phyloP scores from a whole-genome alignment of 1,140 invertebrate genomes.

The Wasmannia auropunctata region DNA sequence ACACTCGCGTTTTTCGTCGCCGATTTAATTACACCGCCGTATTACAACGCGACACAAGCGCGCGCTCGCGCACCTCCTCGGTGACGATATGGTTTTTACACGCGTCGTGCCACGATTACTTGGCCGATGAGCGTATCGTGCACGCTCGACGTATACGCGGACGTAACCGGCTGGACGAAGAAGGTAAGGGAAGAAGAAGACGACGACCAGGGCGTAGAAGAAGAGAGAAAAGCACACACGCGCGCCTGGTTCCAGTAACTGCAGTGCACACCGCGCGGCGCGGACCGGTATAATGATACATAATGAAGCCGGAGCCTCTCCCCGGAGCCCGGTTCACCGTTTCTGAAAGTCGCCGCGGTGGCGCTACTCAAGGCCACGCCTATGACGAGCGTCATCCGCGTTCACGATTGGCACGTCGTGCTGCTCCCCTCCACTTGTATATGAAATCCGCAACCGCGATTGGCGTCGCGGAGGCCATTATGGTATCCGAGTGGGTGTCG shows the following conservation, averaged over 20 bases:
- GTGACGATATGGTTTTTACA: conserved; percentile 64
- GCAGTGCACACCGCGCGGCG: conserved; percentile 85
- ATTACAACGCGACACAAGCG: conserved; percentile 33
- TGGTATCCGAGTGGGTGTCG: conserved; percentile 78
- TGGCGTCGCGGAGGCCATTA: conserved; percentile 81
- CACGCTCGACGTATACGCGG: conserved; percentile 47
- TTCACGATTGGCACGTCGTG: conserved; percentile 69
- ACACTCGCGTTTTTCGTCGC: conserved; percentile 58
- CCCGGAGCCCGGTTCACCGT: conserved; percentile 78
- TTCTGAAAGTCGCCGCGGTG: conserved; percentile 74
- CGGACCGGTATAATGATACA: conserved; percentile 86
- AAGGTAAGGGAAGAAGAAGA: conserved; percentile 60
- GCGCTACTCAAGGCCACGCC: conserved; percentile 74
- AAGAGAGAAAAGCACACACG: conserved; percentile 80
- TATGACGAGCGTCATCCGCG: conserved; percentile 46
- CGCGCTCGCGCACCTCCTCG: conserved; percentile 55
- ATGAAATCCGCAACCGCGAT: conserved; percentile 64
- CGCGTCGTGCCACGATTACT: conserved; percentile 65
- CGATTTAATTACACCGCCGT: conserved; percentile 68
- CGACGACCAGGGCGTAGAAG: conserved; percentile 64
- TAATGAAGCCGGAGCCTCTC: conserved; percentile 85
- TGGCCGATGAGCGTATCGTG: conserved; percentile 61
- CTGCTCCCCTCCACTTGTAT: conserved; percentile 29
- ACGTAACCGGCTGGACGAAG: conserved; percentile 53
- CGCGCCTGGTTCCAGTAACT: conserved; percentile 83